Evolutionary conservation across 2,888 invertebrate species (phyloP).

Genomic region (Hermaeophaga mercurialis): DNA sequence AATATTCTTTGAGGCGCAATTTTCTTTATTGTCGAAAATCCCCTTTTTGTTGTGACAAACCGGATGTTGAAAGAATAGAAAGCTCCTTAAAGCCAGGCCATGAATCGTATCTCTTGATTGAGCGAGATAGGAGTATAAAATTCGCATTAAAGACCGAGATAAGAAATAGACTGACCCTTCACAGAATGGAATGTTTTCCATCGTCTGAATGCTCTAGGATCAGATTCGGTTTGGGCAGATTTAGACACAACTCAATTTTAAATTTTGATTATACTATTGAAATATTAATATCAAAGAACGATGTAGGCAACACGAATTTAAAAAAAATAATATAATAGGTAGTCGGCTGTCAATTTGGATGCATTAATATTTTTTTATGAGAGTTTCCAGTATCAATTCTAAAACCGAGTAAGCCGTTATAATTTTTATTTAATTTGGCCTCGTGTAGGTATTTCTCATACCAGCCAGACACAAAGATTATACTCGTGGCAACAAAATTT

Average conservation of each 20-base stretch:
- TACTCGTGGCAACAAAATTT: too few relatives aligned
- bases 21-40: conserved; percentile 43
- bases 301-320: too few relatives aligned
- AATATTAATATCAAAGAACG: not conserved
- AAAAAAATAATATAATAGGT: too few relatives aligned
- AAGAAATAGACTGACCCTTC: conserved; percentile 43
- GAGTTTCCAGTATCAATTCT: too few relatives aligned
- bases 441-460: too few relatives aligned
- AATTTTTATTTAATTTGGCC: too few relatives aligned
- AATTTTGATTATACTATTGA: not conserved
- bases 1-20: conserved; percentile 25
- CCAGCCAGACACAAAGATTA: too few relatives aligned
- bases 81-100: conserved; percentile 34
- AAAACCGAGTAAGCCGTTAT: too few relatives aligned
- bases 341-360: too few relatives aligned
- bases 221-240: not conserved
- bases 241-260: not conserved
- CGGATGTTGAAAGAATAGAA: conserved; percentile 44
- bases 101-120: conserved; percentile 44
- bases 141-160: conserved; percentile 44
- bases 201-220: not conserved
- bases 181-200: conserved; percentile 19
- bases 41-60: conserved; percentile 43
- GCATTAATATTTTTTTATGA: too few relatives aligned
- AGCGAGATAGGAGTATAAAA: conserved; percentile 45